Evolutionary conservation across 2,113 vertebrate species (phyloP).

Genomic region (Rhipidura dahli): DNA sequence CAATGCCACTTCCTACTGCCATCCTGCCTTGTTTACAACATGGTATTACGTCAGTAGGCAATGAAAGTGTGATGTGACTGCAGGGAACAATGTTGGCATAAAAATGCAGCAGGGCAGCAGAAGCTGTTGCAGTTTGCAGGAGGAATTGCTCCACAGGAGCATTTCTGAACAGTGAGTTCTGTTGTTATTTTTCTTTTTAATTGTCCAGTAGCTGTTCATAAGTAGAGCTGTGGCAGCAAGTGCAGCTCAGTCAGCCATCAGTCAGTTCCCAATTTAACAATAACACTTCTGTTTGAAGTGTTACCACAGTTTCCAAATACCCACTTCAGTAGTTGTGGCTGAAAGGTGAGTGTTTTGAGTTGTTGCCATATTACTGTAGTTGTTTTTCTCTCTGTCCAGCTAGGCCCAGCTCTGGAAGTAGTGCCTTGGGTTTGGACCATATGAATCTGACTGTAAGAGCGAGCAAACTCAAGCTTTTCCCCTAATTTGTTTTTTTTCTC

Average conservation of each 20-base stretch:
- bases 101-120: background rate
- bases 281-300: background rate
- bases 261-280: background rate
- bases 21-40: background rate
- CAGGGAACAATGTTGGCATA: background rate
- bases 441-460: background rate
- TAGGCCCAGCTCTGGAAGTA: background rate
- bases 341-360: background rate
- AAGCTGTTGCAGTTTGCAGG: background rate
- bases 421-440: background rate
- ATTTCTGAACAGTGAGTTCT: background rate
- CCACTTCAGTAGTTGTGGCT: background rate
- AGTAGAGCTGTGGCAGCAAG: background rate
- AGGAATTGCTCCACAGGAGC: background rate
- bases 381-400: background rate
- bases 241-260: background rate
- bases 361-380: background rate
- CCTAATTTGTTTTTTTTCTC: no score
- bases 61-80: background rate
- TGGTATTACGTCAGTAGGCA: background rate
- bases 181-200: background rate
- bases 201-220: background rate
- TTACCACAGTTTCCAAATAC: background rate
- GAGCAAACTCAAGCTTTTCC: background rate
- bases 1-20: background rate